These are phyloP conservation scores for Trichosurus vulpecula DNA, from an alignment of 2,797 vertebrate genomes.

Conservation along the genomic window DNA sequence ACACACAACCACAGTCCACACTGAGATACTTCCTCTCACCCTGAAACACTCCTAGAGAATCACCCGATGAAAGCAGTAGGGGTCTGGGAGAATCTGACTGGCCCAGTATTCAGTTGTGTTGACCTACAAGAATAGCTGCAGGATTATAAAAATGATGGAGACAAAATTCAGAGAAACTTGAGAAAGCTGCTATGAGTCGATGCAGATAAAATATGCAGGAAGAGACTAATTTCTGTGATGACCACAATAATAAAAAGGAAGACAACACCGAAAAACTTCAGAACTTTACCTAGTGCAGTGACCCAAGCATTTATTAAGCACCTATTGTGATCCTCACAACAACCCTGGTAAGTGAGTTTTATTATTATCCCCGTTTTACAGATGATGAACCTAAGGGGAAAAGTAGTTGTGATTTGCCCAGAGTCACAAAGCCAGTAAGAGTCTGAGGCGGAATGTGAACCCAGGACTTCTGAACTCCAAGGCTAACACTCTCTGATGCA, in stretches of 20 bases:
- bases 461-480: neutral
- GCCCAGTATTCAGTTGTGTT: neutral
- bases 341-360: neutral
- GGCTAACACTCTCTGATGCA: neutral
- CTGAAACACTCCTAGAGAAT: neutral
- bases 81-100: neutral
- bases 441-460: neutral
- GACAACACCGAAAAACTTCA: neutral
- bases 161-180: neutral
- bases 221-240: neutral
- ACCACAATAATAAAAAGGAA: neutral
- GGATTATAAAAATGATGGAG: neutral
- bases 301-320: neutral
- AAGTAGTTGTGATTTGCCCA: neutral
- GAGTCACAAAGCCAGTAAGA: neutral
- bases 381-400: neutral
- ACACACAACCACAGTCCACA: neutral
- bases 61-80: neutral
- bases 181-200: neutral
- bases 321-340: neutral
- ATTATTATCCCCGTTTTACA: neutral
- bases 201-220: neutral
- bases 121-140: neutral
- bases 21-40: neutral
- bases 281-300: neutral